phyloP scores from a whole-genome alignment of 2,888 invertebrate species.

The Sinodicranocentrus sp. region DNA sequence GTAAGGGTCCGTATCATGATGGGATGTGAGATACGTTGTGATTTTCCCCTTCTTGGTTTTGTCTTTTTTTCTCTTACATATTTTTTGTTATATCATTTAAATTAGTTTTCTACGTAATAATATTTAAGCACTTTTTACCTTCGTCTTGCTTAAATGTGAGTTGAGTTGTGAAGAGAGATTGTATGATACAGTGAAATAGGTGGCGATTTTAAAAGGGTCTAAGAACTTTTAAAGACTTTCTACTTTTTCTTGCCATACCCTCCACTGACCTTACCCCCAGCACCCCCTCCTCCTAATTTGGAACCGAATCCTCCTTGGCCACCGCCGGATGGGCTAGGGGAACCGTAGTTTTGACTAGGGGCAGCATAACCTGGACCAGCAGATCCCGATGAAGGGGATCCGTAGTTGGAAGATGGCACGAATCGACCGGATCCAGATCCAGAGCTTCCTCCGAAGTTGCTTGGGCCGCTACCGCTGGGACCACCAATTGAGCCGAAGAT shows the following conservation, averaged over 20 bases:
- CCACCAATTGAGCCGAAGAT: conserved; percentile 31
- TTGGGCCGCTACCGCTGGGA: neutral
- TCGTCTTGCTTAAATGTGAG: neutral
- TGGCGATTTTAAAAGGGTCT: neutral
- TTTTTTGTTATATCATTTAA: conserved; percentile 33
- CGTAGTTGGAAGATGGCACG: conserved; percentile 50
- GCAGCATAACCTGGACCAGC: conserved; percentile 28
- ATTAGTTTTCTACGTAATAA: conserved; percentile 48
- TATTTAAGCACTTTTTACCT: conserved; percentile 50
- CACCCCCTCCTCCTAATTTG: conserved; percentile 19
- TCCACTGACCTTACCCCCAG: conserved; percentile 16
- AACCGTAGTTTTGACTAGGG: conserved; percentile 49
- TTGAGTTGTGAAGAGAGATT: conserved; percentile 19
- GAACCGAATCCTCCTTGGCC: conserved; percentile 58
- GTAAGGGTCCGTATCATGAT: neutral
- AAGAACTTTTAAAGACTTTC: neutral
- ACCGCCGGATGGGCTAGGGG: conserved; percentile 26
- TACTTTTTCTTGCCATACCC: conserved; percentile 63
- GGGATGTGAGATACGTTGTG: neutral
- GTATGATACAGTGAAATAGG: conserved; percentile 4
- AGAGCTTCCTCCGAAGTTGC: neutral
- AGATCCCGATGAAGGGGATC: conserved; percentile 26
- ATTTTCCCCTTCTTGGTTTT: neutral
- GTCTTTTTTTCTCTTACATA: conserved; percentile 4
- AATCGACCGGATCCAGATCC: conserved; percentile 40